Evolutionary conservation across 2,888 invertebrate genomes (phyloP), one percentile per base, ranked within the genome.

Genomic region (Tachina fera): DNA sequence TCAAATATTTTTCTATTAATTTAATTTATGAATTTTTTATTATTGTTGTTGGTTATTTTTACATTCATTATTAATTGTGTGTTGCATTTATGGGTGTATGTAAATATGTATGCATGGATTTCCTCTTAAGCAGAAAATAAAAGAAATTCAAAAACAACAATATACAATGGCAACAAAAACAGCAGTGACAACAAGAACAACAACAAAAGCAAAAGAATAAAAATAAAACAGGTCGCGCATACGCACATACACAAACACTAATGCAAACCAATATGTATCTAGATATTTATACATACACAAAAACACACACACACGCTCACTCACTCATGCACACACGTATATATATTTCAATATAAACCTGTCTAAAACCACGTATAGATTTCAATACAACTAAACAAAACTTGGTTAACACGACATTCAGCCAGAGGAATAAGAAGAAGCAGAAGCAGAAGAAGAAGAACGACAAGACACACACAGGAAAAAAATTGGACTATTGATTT

Each of bases 141-240:
- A 74, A 71, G 78, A 78, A 78, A 78, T 78, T 60, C 53, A 22
- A 70, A 56, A 61, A 45, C 22, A 78, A 13, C 60, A 74, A 63
- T 22, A 47, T 9, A 31, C 22, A 47, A 19, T 31, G n/a, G 65
- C 31, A 41, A 67, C 22, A 31, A 58, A 14, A 60, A 70, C 49
- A 72, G 58, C 39, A 72, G 49, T 6, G 58, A 77, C 22, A 68
- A 51, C 19, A 39, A 51, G 11, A 65, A 76, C 53, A 70, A 53
- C 43, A 80, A 31, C 31, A 31, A 31, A 5, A 31, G 6, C 31
- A 71, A 43, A 58, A 53, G 8, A 61, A 67, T 31, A 45, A 19
- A 65, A 47, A 16, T 68, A 78, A 86, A 86, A 86, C 86, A 83
- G 86, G 86, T 86, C 86, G 86, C 86, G 86, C 86, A 86, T 83